Evolutionary conservation across 2,797 vertebrate genomes (phyloP), one percentile per base, ranked within the genome.

Genomic region (Pantherophis vulpinus): DNA sequence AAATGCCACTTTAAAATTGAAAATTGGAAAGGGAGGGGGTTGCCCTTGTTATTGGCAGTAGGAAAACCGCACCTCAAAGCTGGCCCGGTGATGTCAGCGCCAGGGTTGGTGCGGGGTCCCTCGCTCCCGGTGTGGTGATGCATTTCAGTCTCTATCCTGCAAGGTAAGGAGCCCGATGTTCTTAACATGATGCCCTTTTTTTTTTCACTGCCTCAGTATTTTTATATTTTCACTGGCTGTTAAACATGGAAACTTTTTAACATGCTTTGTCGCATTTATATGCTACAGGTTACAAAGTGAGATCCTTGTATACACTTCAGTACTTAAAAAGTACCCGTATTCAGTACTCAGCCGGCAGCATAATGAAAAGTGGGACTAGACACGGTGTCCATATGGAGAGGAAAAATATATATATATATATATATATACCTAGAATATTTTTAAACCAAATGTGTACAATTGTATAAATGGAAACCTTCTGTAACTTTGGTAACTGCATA

Each of bases 221-320:
- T 98, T 98, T 96, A 97, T 98, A 97, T 98, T 98, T 98, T 97
- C 97, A 96, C 98, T 98, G 98, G 98, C 98, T 99, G 97, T 98
- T 98, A 98, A 98, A 98, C 98, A 98, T 99, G 98, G 99, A 98
- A 98, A 98, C 98, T 98, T 99, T 99, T 98, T 98, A 99, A 99
- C 99, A 98, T 99, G 98, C 98, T 99, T 99, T 99, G 99, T 99
- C 98, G 99, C 99, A 99, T 99, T 99, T 99, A 99, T 99, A 99
- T 99, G 99, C 99, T 99, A 99, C 99, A 99, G 99, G 99, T 99
- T 98, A 99, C 99, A 99, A 98, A 98, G 98, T 99, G 99, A 99
- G 99, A 99, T 98, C 99, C 99, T 99, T 99, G 98, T 99, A 98
- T 99, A 99, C 98, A 98, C 99, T 98, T 98, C 99, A 99, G 96